Evolutionary conservation across 2,113 vertebrate species (phyloP).

Genomic region (Oophaga pumilio): DNA sequence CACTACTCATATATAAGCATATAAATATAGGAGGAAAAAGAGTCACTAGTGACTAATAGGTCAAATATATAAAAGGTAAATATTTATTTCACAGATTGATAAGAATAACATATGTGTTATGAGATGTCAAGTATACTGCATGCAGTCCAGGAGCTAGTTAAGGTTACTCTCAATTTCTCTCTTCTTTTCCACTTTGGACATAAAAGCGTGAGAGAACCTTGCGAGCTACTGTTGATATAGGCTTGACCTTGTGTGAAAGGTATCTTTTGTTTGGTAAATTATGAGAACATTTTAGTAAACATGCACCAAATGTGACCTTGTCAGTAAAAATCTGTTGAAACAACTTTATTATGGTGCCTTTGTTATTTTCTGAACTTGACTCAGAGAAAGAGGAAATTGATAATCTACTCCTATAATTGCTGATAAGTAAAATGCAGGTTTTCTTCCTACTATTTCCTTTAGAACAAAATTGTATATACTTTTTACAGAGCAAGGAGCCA

Average conservation of each 20-base stretch:
- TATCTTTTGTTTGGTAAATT: conserved; percentile 12
- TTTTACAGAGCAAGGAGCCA: not conserved
- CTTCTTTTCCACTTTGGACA: not conserved
- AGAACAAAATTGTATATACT: conserved; percentile 3
- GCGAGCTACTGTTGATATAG: not conserved
- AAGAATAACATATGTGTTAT: too few relatives aligned
- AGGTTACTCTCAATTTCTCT: not conserved
- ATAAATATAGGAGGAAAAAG: too few relatives aligned
- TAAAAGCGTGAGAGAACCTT: not conserved
- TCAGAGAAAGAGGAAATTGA: not conserved
- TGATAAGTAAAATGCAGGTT: not conserved
- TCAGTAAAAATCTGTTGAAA: not conserved
- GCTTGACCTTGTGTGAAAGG: not conserved
- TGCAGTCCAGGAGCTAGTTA: too few relatives aligned
- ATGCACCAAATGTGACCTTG: not conserved
- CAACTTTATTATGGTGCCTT: not conserved
- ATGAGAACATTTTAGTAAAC: not conserved
- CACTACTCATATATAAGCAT: too few relatives aligned
- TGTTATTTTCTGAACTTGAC: not conserved
- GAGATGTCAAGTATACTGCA: too few relatives aligned
- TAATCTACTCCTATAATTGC: not conserved
- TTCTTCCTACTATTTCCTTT: not conserved
- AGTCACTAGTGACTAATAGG: too few relatives aligned
- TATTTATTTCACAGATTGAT: too few relatives aligned
- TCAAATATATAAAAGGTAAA: too few relatives aligned